Conservation (phyloP, 2,888 invertebrate species). For the Gerris lacustris region DNA sequence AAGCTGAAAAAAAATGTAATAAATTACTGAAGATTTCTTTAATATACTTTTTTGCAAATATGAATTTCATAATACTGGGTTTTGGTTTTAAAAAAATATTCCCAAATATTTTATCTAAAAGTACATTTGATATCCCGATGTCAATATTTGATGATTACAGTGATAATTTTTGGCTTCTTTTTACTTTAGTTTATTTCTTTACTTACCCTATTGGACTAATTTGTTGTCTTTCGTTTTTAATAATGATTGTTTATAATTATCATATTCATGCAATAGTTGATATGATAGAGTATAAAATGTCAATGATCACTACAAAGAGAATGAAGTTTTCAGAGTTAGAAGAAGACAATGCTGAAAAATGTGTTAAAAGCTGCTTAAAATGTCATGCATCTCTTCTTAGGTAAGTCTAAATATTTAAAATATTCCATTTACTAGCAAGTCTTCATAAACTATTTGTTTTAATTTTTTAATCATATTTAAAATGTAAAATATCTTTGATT, state of each 20-base stretch:
- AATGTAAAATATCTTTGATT: no score
- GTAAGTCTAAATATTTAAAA: background rate
- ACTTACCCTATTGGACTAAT: background rate
- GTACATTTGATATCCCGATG: background rate
- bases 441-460: no score
- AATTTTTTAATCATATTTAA: no score
- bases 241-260: background rate
- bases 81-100: background rate
- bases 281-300: background rate
- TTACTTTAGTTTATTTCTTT: background rate
- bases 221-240: background rate
- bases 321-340: no score
- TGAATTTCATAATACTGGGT: background rate
- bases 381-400: background rate
- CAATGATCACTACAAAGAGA: background rate
- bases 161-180: background rate
- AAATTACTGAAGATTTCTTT: background rate
- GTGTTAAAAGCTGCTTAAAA: background rate
- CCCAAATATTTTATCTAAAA: background rate
- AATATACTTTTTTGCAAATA: background rate
- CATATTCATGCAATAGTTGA: background rate
- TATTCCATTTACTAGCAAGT: no score
- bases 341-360: background rate
- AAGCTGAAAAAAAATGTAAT: background rate
- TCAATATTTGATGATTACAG: background rate